Evolutionary conservation across 2,797 vertebrate genomes (phyloP).

Genomic region (Enteromius viviparus): DNA sequence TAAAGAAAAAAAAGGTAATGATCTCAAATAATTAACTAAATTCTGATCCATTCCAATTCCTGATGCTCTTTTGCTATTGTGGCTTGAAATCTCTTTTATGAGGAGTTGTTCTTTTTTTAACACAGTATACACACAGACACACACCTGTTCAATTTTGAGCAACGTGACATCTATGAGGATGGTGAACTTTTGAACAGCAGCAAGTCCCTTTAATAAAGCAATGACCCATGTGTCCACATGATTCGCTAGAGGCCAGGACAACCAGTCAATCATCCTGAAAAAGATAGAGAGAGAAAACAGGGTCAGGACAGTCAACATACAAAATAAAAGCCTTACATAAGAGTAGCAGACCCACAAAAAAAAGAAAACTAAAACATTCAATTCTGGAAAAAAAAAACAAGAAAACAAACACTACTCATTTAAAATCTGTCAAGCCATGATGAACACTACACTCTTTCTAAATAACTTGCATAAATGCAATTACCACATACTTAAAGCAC

Average conservation of each 20-base stretch:
- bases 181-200: conserved; percentile 98
- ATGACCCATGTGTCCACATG: conserved; percentile 98
- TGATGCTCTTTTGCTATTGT: not conserved
- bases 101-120: too few relatives aligned
- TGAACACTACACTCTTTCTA: not conserved
- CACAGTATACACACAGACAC: conserved; percentile 16
- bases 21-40: not conserved
- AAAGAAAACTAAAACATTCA: conserved; percentile 4
- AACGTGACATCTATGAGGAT: conserved; percentile 98
- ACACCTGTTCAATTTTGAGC: conserved; percentile 95
- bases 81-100: not conserved
- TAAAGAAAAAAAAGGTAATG: not conserved
- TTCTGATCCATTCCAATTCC: not conserved
- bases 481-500: not conserved
- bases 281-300: not conserved
- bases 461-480: conserved; percentile 31
- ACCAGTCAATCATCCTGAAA: conserved; percentile 96
- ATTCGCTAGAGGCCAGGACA: conserved; percentile 97
- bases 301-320: not conserved
- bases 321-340: conserved; percentile 34
- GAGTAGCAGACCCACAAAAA: not conserved
- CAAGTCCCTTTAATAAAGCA: conserved; percentile 93
- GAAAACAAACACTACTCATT: not conserved
- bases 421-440: conserved; percentile 8
- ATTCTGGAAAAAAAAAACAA: not conserved